phyloP scores from a whole-genome alignment of 2,888 invertebrate genomes.

The Cryptocephalus primarius region DNA sequence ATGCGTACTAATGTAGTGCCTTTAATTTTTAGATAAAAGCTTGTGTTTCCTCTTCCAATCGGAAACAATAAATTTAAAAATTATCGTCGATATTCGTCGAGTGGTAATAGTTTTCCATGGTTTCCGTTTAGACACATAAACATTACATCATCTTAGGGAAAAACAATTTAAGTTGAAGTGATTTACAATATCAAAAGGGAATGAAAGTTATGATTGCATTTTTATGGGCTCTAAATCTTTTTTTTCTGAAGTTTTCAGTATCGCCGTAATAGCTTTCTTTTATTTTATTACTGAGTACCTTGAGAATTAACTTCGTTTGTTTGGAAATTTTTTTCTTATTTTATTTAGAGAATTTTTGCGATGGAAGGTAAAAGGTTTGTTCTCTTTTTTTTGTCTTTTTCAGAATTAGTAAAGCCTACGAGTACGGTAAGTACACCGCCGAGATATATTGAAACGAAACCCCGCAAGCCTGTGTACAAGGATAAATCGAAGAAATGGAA shows the following conservation, averaged over 20 bases:
- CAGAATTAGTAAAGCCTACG: conserved; percentile 35
- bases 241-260: too few relatives aligned
- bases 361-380: not conserved
- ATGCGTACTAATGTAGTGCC: too few relatives aligned
- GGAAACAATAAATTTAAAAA: not conserved
- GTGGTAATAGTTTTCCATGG: not conserved
- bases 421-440: conserved; percentile 34
- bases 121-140: not conserved
- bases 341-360: not conserved
- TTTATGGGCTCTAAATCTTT: conserved; percentile 1
- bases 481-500: conserved; percentile 34
- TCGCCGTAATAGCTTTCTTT: too few relatives aligned
- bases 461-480: conserved; percentile 30
- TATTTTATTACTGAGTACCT: too few relatives aligned
- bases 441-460: conserved; percentile 30
- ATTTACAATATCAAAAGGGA: conserved; percentile 10
- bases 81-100: not conserved
- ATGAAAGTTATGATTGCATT: conserved; percentile 13
- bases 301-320: too few relatives aligned
- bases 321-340: not conserved
- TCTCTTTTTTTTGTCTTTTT: conserved; percentile 8
- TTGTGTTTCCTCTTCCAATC: not conserved
- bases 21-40: too few relatives aligned
- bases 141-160: conserved; percentile 1
- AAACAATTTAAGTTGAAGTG: conserved; percentile 11